Evolutionary conservation across 2,888 invertebrate species (phyloP), one percentile per base, ranked within the genome.

Genomic region (Maniola hyperantus): DNA sequence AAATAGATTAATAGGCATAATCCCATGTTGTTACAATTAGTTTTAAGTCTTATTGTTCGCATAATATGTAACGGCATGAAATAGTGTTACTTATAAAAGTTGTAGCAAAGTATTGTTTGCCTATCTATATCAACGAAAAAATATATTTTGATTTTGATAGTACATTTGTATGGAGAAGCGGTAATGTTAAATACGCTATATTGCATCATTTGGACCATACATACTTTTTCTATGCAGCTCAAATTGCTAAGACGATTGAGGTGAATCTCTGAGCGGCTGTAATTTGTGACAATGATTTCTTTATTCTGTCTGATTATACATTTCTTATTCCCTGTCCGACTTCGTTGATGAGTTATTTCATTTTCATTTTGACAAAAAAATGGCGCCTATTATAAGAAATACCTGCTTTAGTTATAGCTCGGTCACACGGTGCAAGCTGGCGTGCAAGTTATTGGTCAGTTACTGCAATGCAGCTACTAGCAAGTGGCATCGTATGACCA

Each of bases 251-350:
- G 70, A 66, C 67, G 64, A 68, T 66, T 68, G 72, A 62, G 64
- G 70, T 61, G 61, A 71, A 68, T 70, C 73, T 20, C 46, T 6
- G 42, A 71, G 66, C 46, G 18, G 59, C 58, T 26, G 70, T 63
- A 71, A 71, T 71, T 70, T 71, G 66, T 64, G 70, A 68, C 68
- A 67, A 70, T 70, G 68, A 68, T 68, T 71, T 64, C 70, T 68
- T 62, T 68, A 64, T 61, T 50, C 64, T 53, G 46, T 7, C 64
- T 60, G 48, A 64, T 70, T 66, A 64, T 66, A 66, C 42, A 58
- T 54, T 50, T 64, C 26, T 67, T 34, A n/a, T 64, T 20, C 39
- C 34, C 13, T 46, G 36, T 8, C 36, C 26, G 18, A 58, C 54
- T 62, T 54, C 53, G 59, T 11, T 64, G 64, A 69, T 66, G 69